Conservation (phyloP, 1,140 invertebrate genomes). For the Anoplolepis gracilipes region DNA sequence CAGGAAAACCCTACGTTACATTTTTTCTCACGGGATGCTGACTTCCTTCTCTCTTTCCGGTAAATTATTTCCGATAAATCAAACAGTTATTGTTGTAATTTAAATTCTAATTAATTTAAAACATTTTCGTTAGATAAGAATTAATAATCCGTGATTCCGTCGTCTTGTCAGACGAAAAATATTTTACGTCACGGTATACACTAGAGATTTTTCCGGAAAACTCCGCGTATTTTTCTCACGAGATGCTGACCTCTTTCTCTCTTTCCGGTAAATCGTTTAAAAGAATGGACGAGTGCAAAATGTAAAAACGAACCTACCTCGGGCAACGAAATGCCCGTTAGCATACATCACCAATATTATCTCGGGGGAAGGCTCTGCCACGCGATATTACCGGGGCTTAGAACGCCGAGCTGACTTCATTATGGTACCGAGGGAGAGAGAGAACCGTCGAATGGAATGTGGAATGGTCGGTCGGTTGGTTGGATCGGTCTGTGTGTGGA, state of each 20-base stretch:
- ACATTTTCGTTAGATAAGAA: not conserved
- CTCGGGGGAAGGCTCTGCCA: slow-evolving; percentile 77
- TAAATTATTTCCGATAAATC: slow-evolving; percentile 84
- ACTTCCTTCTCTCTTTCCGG: slow-evolving; percentile 57
- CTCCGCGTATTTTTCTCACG: slow-evolving; percentile 71
- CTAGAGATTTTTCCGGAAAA: slow-evolving; percentile 73
- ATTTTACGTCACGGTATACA: slow-evolving; percentile 62
- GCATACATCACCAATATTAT: slow-evolving; percentile 85
- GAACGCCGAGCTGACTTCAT: slow-evolving; percentile 83
- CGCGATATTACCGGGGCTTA: slow-evolving; percentile 84
- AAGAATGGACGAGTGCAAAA: slow-evolving; percentile 74
- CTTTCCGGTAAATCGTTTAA: slow-evolving; percentile 81
- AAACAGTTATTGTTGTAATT: no score
- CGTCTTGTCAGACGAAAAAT: slow-evolving; percentile 43
- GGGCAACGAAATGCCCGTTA: slow-evolving; percentile 81
- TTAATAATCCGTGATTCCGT: slow-evolving; percentile 1
- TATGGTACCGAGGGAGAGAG: slow-evolving; percentile 77
- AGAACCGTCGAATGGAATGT: slow-evolving; percentile 81
- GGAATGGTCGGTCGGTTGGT: slow-evolving; percentile 79
- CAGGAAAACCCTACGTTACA: slow-evolving; percentile 66
- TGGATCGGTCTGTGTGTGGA: not conserved
- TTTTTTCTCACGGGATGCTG: slow-evolving; percentile 69
- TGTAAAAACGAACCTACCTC: slow-evolving; percentile 71
- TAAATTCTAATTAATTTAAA: not conserved
- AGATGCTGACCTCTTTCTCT: slow-evolving; percentile 49